Conservation (phyloP, 2,113 vertebrate species). For the Sinosuthora webbiana region DNA sequence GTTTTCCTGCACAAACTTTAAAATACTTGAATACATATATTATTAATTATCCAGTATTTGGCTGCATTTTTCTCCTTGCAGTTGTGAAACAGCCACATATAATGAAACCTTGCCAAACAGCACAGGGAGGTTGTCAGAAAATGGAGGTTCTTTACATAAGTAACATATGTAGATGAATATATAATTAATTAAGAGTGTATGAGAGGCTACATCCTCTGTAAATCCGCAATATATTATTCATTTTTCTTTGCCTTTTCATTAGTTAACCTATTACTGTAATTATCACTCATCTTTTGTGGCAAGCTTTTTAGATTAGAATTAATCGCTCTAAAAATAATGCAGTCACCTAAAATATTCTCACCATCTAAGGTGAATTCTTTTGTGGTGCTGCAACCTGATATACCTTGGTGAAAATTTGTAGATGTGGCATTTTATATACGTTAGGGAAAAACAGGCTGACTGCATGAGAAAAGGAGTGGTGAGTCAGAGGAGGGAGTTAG, state of each 20-base stretch:
- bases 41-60: background rate
- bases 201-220: slow-evolving; percentile 36
- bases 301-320: background rate
- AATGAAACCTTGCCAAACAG: background rate
- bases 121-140: background rate
- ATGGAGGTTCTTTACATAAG: slow-evolving; percentile 38
- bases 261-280: slow-evolving; percentile 36
- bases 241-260: slow-evolving; percentile 24
- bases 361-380: background rate
- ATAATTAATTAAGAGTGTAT: slow-evolving; percentile 56
- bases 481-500: background rate
- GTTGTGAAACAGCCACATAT: background rate
- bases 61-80: background rate
- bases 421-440: background rate
- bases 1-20: background rate
- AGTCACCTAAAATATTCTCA: background rate
- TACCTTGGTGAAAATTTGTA: background rate
- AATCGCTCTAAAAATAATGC: slow-evolving; percentile 22
- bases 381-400: slow-evolving; percentile 3
- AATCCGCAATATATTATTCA: slow-evolving; percentile 20
- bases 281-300: background rate
- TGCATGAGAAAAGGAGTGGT: slow-evolving; percentile 6
- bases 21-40: background rate
- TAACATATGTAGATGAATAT: slow-evolving; percentile 62
- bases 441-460: slow-evolving; percentile 1